These are phyloP conservation scores for Molossus alvarezi DNA, from an alignment of 2,797 vertebrate genomes.

Conservation along the genomic window DNA sequence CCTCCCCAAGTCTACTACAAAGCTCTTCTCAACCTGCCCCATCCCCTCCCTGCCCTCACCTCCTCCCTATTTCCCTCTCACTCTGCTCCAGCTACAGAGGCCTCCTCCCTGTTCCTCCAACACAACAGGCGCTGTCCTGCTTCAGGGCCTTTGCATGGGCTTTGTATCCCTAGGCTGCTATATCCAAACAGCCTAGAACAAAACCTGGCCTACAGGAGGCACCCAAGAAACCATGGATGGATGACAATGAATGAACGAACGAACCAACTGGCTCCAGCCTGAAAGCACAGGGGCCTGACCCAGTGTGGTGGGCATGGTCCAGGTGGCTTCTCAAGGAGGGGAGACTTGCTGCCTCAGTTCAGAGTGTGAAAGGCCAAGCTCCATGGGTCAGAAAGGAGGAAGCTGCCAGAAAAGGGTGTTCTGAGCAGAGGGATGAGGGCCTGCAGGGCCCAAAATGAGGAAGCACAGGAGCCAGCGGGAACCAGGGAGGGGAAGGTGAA, in stretches of 20 bases:
- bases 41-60: too few species aligned
- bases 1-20: background rate
- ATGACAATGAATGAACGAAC: background rate
- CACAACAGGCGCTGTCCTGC: accelerated
- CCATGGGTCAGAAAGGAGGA: background rate
- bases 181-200: background rate
- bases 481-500: background rate
- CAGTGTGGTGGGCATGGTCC: too few species aligned
- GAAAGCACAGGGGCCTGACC: background rate
- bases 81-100: background rate
- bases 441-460: background rate
- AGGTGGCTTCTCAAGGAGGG: background rate
- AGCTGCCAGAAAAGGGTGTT: background rate
- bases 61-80: too few species aligned
- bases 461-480: background rate
- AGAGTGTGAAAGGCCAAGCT: background rate
- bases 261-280: background rate
- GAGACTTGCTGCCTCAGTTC: background rate
- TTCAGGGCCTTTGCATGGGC: background rate
- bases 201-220: background rate
- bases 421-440: background rate
- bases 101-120: too few species aligned
- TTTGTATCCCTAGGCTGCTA: background rate
- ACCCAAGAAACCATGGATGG: background rate
- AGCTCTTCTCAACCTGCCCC: accelerated